Percentiles rank a stretch among this genome's conserved stretches.
Conservation (phyloP, 2,888 invertebrate species). For the Galeruca laticollis region DNA sequence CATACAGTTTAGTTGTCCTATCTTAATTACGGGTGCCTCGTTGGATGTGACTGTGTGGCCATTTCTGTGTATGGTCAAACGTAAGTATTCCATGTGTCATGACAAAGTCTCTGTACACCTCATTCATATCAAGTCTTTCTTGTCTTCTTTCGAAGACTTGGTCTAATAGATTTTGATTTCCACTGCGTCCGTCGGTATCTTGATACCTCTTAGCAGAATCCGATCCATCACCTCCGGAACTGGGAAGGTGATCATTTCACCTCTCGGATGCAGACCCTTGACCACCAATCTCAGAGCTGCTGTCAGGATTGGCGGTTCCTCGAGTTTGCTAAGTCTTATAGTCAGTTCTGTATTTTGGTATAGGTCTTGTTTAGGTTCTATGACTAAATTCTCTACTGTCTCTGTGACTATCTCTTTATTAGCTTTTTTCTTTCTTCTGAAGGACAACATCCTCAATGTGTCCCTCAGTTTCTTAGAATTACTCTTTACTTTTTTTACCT, state of each 20-base stretch:
- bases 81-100: no score
- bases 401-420: background rate
- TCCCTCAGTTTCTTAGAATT: no score
- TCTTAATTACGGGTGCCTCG: no score
- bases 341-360: background rate
- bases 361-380: background rate
- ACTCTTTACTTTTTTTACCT: background rate
- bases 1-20: background rate
- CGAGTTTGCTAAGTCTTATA: slow-evolving; percentile 30
- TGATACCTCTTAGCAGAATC: no score
- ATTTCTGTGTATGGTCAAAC: background rate
- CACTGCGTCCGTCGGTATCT: no score
- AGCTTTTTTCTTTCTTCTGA: background rate
- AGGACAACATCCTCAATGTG: slow-evolving; percentile 1
- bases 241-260: no score
- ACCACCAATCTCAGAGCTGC: background rate
- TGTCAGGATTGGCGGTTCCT: background rate
- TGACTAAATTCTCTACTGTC: background rate
- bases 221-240: no score
- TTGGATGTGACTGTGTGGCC: background rate
- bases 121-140: no score
- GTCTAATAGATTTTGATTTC: background rate
- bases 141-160: background rate
- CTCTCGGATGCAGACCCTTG: no score
- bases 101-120: no score